Evolutionary conservation across 1,140 invertebrate genomes (phyloP), one percentile per base, ranked within the genome.

Genomic region (Venturia canescens): DNA sequence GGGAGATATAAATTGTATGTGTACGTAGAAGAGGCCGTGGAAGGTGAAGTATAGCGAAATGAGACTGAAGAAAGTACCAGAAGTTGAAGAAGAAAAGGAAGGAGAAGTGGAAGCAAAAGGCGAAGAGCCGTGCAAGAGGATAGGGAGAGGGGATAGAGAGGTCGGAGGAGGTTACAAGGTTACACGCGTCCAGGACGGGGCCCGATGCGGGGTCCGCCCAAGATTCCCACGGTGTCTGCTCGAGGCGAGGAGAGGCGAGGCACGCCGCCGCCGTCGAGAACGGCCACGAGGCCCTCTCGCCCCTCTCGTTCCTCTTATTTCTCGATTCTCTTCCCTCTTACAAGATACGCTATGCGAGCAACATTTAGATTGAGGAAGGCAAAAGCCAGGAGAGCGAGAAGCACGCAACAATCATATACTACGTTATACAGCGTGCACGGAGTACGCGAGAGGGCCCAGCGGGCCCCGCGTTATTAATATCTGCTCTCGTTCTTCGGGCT

Each of bases 151-250:
- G 85, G 83, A 86, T 85, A 85, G 87, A 85, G 87, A 88, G 88
- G 88, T 88, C 87, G 87, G 87, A 88, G 86, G 88, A 89, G 89
- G 88, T 90, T 90, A 90, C 89, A 90, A 89, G 89, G 89, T 90
- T 89, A 90, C 89, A 89, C 89, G 88, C 88, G 88, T 90, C 89
- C 89, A 89, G 88, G 88, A 87, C 87, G 86, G 87, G 87, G 86
- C 86, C 85, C 86, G 85, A 82, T 50, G 80, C 70, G 88, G 53
- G 89, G 89, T 87, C 89, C 89, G 89, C 89, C 89, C 90, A 89
- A 90, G 86, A 88, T 91, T 91, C 90, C 90, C 90, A 91, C 90
- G 90, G 90, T 91, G 88, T 88, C 90, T 88, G 89, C 89, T 89
- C 86, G 90, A 88, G 89, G 89, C 89, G 87, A 90, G 89, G 89